Evolutionary conservation across 2,888 invertebrate species (phyloP), one percentile per base, ranked within the genome.

Genomic region (Deroplatys truncata): DNA sequence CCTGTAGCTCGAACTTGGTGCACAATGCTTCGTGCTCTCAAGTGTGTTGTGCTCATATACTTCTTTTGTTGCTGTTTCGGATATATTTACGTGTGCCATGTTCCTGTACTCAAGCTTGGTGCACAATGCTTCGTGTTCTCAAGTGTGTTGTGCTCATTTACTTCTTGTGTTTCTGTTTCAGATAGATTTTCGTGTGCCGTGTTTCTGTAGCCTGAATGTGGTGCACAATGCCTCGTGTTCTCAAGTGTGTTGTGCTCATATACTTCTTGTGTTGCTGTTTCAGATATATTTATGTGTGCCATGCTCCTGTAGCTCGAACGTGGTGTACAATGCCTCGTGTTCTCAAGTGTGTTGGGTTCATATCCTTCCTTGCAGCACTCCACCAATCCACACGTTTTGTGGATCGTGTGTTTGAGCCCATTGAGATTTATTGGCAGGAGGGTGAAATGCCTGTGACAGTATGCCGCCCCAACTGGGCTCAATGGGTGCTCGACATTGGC

Each of bases 71-170:
- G 25, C 8, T 85, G 35, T 85, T 85, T 0, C 91, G 92, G 92
- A 92, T 99, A 98, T 94, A 97, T 99, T 92, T 99, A 98, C 94
- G 98, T 99, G 2, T 98, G 98, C 92, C 98, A 98, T 93, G 98
- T 98, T 0, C 96, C 98, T 0, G 95, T 97, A 91, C 98, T 0
- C 95, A 98, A 90, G 97, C 97, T n/a, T 94, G 95, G 94, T 97
- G 96, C 92, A 96, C 96, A 13, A 95, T 96, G 95, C 95, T 96
- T 0, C 95, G 96, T 89, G 98, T 97, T 86, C 96, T 96, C 92
- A 96, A 96, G 91, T 97, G 97, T 92, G 96, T 98, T 72, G 94
- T 96, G 88, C 96, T 96, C 93, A 98, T 98, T 96, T 97, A 86
- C 93, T 97, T 72, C 94, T 96, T 2, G 98, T 35, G 35, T 35